Evolutionary conservation across 1,140 invertebrate genomes (phyloP), one percentile per base, ranked within the genome.

Genomic region (Drosophila aff.): DNA sequence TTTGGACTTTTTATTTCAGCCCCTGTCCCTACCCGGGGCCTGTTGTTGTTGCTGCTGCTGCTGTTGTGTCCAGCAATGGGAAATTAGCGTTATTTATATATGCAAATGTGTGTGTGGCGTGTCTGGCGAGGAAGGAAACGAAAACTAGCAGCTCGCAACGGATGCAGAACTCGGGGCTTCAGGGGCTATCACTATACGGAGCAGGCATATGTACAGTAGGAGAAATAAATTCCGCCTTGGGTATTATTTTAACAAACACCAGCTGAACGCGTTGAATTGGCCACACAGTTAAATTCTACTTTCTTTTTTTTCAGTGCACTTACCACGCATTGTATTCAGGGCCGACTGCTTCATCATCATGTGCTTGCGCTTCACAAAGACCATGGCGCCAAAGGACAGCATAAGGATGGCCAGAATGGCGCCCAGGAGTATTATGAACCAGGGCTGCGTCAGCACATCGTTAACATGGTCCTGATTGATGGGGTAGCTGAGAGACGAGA

Each of bases 371-470:
- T 93, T 93, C 9, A 95, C 94, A 73, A 95, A 94, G 36, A 95
- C 92, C 93, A 95, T 95, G 4, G 95, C 94, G 40, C 95, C 94
- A 81, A 97, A 96, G 36, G 96, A 93, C 28, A 96, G 93, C 43
- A 96, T 94, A 89, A 96, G 95, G 9, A 96, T 93, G 79, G 95
- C 95, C 43, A 96, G 93, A 79, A 96, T 95, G 77, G 95, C 95
- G 49, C 96, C 95, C 38, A 96, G 93, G 36, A 96, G 93, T 23
- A 95, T 95, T 79, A 96, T 95, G 92, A 96, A 96, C 96, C 96
- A 96, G 2, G 95, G 95, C 91, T 96, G 94, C 13, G 94, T 95
- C 66, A 95, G 91, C 80, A 94, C 94, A 89, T 95, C 94, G 46
- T 94, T 94, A 62, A 92, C 91, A 76, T 92, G 85, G 76, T 93